Conservation (phyloP, 2,888 invertebrate genomes). For the Rhyacophila evoluta region DNA sequence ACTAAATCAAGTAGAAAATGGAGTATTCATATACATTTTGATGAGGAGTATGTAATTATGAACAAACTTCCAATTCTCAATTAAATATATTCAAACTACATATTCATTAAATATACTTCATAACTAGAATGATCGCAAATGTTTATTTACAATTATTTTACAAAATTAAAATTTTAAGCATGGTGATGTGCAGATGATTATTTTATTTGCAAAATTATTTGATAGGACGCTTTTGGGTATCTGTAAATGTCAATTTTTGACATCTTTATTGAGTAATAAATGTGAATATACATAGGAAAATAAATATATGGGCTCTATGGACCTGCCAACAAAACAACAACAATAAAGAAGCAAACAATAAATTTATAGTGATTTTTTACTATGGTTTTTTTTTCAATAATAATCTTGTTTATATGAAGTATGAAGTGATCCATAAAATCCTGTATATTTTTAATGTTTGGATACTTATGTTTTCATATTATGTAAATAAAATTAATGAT, state of each 20-base stretch:
- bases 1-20: no score
- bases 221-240: not conserved
- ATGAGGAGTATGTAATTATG: no score
- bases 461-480: not conserved
- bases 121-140: no score
- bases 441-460: not conserved
- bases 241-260: slow-evolving; percentile 11
- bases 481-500: not conserved
- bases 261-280: slow-evolving; percentile 14
- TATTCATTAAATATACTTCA: no score
- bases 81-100: no score
- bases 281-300: not conserved
- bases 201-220: not conserved
- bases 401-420: no score
- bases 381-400: no score
- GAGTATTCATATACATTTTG: no score
- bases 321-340: not conserved
- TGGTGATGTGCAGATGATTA: not conserved
- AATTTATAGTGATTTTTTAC: no score
- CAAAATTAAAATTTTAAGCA: not conserved
- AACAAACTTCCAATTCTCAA: no score
- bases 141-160: not conserved
- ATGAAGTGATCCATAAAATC: not conserved
- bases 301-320: not conserved
- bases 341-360: no score